Evolutionary conservation across 2,113 vertebrate genomes (phyloP).

Genomic region (Eulemur macaco): DNA sequence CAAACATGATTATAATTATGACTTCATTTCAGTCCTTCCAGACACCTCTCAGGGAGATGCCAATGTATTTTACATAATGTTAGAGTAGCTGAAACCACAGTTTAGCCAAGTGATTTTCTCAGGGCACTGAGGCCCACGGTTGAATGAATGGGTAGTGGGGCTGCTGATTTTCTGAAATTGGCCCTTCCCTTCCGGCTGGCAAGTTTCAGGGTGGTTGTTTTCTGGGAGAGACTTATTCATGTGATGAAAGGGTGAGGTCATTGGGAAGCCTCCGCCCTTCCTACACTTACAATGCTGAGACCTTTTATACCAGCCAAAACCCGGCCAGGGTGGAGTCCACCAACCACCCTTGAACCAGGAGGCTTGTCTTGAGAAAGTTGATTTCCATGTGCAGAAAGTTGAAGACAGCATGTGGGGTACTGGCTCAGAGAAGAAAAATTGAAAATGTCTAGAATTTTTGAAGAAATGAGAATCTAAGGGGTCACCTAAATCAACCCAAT

Average conservation of each 20-base stretch:
- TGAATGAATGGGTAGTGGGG: slow-evolving; percentile 16
- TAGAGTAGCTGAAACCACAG: background rate
- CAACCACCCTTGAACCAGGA: background rate
- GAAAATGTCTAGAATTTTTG: background rate
- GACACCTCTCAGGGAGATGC: slow-evolving; percentile 17
- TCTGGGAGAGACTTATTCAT: slow-evolving; percentile 68
- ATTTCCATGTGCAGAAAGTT: background rate
- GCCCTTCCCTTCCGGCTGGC: slow-evolving; percentile 57
- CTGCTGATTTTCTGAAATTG: slow-evolving; percentile 43
- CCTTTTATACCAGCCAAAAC: slow-evolving; percentile 58
- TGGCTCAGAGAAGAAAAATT: background rate
- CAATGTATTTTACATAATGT: slow-evolving; percentile 1
- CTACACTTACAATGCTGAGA: slow-evolving; percentile 73
- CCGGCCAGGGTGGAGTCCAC: background rate
- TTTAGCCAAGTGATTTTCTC: slow-evolving; percentile 52
- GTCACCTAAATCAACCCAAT: background rate
- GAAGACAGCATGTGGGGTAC: background rate
- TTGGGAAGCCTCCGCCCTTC: slow-evolving; percentile 66
- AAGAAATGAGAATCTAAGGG: background rate
- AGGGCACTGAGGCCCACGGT: background rate
- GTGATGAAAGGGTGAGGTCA: slow-evolving; percentile 65
- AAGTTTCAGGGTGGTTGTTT: slow-evolving; percentile 61
- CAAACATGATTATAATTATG: slow-evolving; percentile 22
- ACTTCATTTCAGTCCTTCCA: slow-evolving; percentile 21
- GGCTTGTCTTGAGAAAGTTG: slow-evolving; percentile 17